A percentile compares a stretch with the other conserved stretches of the same genome.
Conservation (phyloP, 2,888 invertebrate species). For the Agapetus fuscipes region DNA sequence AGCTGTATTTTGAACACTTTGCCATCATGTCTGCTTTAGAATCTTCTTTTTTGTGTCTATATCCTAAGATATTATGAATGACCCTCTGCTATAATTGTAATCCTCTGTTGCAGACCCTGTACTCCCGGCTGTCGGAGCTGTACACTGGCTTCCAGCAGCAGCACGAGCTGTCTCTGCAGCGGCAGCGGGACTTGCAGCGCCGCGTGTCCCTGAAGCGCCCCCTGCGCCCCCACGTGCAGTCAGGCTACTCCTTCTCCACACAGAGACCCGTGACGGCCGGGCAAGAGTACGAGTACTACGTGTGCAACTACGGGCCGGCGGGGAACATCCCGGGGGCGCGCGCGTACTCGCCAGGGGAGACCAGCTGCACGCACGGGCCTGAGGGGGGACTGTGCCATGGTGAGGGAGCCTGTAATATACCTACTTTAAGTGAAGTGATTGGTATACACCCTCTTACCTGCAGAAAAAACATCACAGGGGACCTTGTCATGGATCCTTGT, state of each 20-base stretch:
- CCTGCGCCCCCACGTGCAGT: slow-evolving; percentile 14
- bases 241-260: slow-evolving; percentile 12
- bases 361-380: slow-evolving; percentile 11
- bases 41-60: no score
- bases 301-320: slow-evolving; percentile 33
- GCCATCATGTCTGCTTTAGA: no score
- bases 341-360: slow-evolving; percentile 16
- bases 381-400: slow-evolving; percentile 14
- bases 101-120: no score
- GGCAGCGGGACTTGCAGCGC: slow-evolving; percentile 12
- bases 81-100: no score
- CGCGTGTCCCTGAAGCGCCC: slow-evolving; percentile 13
- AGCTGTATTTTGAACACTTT: no score
- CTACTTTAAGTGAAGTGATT: no score
- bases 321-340: slow-evolving; percentile 28
- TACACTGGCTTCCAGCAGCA: slow-evolving; percentile 10
- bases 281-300: slow-evolving; percentile 25
- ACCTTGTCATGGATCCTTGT: no score
- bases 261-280: slow-evolving; percentile 12
- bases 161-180: slow-evolving; percentile 11
- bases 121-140: slow-evolving; percentile 10
- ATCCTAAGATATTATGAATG: no score
- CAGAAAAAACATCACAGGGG: no score
- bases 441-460: no score
- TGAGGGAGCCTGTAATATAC: no score